Percentiles rank a stretch among this genome's conserved stretches.
Conservation (phyloP, 2,888 invertebrate genomes). For the Latrodectus elegans region DNA sequence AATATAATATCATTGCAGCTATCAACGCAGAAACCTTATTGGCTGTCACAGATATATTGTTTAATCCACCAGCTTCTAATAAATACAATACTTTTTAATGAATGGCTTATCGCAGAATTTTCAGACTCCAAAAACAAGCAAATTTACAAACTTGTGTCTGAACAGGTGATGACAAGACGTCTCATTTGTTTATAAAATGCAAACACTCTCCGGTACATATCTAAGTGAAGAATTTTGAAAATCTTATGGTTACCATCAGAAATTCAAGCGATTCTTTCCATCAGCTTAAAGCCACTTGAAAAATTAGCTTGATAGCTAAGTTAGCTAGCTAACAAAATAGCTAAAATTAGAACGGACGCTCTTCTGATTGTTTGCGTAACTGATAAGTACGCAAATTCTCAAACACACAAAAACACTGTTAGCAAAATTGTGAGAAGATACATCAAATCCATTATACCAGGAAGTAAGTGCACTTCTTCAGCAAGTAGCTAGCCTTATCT, state of each 20-base stretch:
- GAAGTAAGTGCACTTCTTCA: no score
- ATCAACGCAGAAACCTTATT: neutral
- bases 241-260: neutral
- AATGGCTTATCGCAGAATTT: neutral
- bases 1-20: slow-evolving; percentile 5
- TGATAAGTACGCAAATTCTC: neutral
- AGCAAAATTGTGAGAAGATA: neutral
- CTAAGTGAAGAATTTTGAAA: neutral
- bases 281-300: neutral
- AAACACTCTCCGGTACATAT: neutral
- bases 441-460: no score
- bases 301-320: neutral
- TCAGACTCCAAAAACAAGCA: neutral
- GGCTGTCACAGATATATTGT: neutral
- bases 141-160: neutral
- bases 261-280: neutral
- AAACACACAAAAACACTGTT: neutral
- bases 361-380: neutral
- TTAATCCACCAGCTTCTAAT: neutral
- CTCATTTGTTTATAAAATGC: neutral
- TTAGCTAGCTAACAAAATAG: slow-evolving; percentile 1
- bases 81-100: neutral
- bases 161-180: slow-evolving; percentile 20
- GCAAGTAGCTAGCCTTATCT: no score
- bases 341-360: neutral